Evolutionary conservation across 2,113 vertebrate genomes (phyloP), one percentile per base, ranked within the genome.

Genomic region (Sebastes fasciatus): DNA sequence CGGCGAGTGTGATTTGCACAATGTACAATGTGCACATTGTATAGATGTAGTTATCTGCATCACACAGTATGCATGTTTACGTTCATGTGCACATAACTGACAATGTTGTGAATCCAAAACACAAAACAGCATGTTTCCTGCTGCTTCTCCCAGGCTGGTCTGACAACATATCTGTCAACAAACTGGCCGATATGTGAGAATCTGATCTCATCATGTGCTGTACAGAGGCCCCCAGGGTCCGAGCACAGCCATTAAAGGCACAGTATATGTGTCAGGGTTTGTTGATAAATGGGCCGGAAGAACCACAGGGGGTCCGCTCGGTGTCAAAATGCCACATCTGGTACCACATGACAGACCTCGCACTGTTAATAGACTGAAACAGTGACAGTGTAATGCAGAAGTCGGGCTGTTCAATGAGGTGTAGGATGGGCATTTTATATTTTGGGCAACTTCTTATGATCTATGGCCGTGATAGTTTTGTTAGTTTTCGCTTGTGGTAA

Each of bases 281-380:
- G 70, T 69, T 82, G 78, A 88, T 67, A 87, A 88, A 92, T 91
- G 71, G 70, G 9, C 42, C 71, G 74, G 82, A 85, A 83, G 66
- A 79, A 61, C 86, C 75, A 81, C 63, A 60, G 60, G 75, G 34
- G 84, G 79, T 86, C 82, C 42, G 67, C 71, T 75, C 40, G 2
- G 21, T 79, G 83, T 66, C 75, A 69, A 52, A 81, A 74, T 46
- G 75, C 49, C 74, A 87, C 81, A 81, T 89, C 77, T 91, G 80
- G 85, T 84, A 52, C 52, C 74, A 86, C 43, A 75, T 54, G 58
- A 82, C 79, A 58, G 23, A 62, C 40, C 52, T 51, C 5, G 17
- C n/a, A 46, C 9, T 46, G 74, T 74, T 69, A 75, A 84, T 16
- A 42, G 64, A 79, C 65, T 1, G 1, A 77, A 79, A 68, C 61